Evolutionary conservation across 2,888 invertebrate genomes (phyloP).

Genomic region (Reticulitermes lucifugus): DNA sequence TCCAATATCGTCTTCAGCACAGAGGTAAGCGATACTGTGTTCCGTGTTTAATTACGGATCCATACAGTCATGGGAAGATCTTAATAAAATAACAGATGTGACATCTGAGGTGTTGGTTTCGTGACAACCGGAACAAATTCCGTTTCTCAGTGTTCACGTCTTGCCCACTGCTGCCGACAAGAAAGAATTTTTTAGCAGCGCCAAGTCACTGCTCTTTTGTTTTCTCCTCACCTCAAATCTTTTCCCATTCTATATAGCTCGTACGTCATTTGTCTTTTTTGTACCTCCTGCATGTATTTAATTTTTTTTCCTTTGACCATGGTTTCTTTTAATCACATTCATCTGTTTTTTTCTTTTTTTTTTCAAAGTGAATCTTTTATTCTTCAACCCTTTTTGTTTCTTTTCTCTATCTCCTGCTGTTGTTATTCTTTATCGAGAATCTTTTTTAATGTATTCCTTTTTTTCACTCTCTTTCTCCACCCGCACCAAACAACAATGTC

Average conservation of each 20-base stretch:
- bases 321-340: slow-evolving; percentile 38
- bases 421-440: slow-evolving; percentile 51
- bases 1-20: too few relatives aligned
- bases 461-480: slow-evolving; percentile 39
- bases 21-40: too few relatives aligned
- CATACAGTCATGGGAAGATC: too few relatives aligned
- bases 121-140: too few relatives aligned
- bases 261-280: slow-evolving; percentile 35
- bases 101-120: too few relatives aligned
- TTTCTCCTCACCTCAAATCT: background rate
- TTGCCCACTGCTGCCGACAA: too few relatives aligned
- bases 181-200: background rate
- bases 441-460: slow-evolving; percentile 52
- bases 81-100: too few relatives aligned
- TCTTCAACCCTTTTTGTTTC: slow-evolving; percentile 35
- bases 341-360: slow-evolving; percentile 37
- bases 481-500: slow-evolving; percentile 49
- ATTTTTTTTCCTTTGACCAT: slow-evolving; percentile 34
- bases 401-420: slow-evolving; percentile 43
- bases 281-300: slow-evolving; percentile 29
- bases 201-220: slow-evolving; percentile 30
- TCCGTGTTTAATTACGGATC: too few relatives aligned
- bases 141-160: too few relatives aligned
- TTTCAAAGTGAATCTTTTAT: slow-evolving; percentile 42
- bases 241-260: slow-evolving; percentile 19